Evolutionary conservation across 2,888 invertebrate genomes (phyloP), one percentile per base, ranked within the genome.

Genomic region (Epistrophe grossulariae): DNA sequence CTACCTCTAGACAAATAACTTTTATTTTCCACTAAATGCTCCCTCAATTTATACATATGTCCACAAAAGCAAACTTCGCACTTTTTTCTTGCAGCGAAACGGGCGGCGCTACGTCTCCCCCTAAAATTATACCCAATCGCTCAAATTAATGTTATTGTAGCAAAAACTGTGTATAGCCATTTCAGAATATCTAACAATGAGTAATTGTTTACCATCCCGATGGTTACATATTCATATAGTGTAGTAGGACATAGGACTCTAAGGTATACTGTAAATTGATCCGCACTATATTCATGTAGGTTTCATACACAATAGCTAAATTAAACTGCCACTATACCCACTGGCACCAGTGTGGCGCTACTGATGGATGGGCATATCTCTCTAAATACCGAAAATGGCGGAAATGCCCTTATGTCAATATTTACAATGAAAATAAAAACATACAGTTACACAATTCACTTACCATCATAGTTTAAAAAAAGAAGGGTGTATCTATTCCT

Each of bases 201-300:
- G 72, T 84, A 81, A 77, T 73, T 84, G 84, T 77, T 77, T 81
- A 45, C 77, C 73, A 55, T 57, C 66, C 68, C 31, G 78, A 82
- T 74, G 78, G 43, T 40, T 38, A 57, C n/a, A n/a, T 66, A 28
- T 55, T 17, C 66, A 55, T 55, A n/a, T 55, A 35, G 17, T 24
- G 24, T 24, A 24, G 24, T 3, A 38, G 8, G 9, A 43, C 9
- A 0, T 9, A n/a, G n/a, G n/a, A 0, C 13, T 4, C 5, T 2
- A 11, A 3, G 10, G 38, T 10, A 8, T 9, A 43, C 8, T 38
- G 19, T 9, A 48, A 73, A 5, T 60, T 52, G 68, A 78, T 77
- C 76, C 60, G 45, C 13, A 17, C 70, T 55, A 55, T 55, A 55
- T 70, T 70, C 52, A 43, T 6, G 28, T 28, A 13, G 11, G 28